Evolutionary conservation across 2,113 vertebrate genomes (phyloP).

Genomic region (Catharus fuscescens): DNA sequence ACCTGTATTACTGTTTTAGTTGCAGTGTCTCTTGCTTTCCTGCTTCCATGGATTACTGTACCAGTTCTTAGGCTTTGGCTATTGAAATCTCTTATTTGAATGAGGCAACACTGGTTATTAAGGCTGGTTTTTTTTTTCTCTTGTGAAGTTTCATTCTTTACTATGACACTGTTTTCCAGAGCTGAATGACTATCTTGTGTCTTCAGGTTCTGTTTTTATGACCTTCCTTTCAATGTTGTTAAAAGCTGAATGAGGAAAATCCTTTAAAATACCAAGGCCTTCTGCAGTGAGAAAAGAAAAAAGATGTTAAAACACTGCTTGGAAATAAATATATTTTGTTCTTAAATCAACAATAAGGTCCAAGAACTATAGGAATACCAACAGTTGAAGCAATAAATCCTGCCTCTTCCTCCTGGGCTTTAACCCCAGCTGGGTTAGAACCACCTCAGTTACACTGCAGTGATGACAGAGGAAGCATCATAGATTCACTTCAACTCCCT

Average conservation of each 20-base stretch:
- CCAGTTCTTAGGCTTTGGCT: slow-evolving; percentile 87
- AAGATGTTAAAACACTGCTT: background rate
- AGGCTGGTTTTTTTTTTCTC: slow-evolving; percentile 87
- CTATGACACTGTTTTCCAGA: slow-evolving; percentile 78
- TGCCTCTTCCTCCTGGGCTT: background rate
- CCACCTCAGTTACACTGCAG: background rate
- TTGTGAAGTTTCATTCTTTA: slow-evolving; percentile 83
- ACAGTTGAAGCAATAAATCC: background rate
- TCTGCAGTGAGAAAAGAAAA: slow-evolving; percentile 71
- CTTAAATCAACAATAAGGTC: background rate
- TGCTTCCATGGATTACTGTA: slow-evolving; percentile 66
- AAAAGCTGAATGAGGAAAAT: slow-evolving; percentile 85
- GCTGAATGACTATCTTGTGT: slow-evolving; percentile 89
- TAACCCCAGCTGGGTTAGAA: background rate
- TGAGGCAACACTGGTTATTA: slow-evolving; percentile 98
- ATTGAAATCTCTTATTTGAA: slow-evolving; percentile 82
- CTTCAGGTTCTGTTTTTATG: slow-evolving; percentile 96
- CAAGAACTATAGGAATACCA: background rate
- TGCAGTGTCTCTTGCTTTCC: slow-evolving; percentile 67
- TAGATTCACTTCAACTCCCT: background rate
- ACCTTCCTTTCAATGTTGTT: slow-evolving; percentile 86
- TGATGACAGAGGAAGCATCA: background rate
- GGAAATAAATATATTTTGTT: background rate
- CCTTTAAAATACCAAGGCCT: slow-evolving; percentile 86
- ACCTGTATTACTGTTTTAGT: slow-evolving; percentile 70